Conservation (phyloP, 2,888 invertebrate genomes). For the Mongoloraphidia duomilia region DNA sequence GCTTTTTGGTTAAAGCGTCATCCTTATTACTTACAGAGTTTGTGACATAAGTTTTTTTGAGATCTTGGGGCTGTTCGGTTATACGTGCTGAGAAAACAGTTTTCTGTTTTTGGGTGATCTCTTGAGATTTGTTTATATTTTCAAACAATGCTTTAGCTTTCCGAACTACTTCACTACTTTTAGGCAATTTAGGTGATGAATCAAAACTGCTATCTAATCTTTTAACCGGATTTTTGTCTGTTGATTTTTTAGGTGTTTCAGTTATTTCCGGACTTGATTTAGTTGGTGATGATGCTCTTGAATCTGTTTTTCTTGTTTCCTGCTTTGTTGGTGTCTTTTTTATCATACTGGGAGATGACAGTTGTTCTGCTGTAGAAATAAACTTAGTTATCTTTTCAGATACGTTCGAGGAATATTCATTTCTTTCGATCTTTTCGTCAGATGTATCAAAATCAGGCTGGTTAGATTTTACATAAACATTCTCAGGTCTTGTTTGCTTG, state of each 20-base stretch:
- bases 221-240: conserved; percentile 12
- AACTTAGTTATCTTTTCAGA: conserved; percentile 52
- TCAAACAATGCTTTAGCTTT: conserved; percentile 59
- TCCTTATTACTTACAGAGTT: background rate
- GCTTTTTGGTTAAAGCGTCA: background rate
- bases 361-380: conserved; percentile 43
- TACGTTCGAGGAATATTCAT: conserved; percentile 43
- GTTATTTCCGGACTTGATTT: conserved; percentile 5
- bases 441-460: conserved; percentile 10
- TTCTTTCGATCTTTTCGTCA: conserved; percentile 26
- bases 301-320: conserved; percentile 6
- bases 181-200: conserved; percentile 23
- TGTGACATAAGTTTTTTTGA: background rate
- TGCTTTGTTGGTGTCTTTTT: conserved; percentile 20
- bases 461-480: no score
- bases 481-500: no score
- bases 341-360: conserved; percentile 29
- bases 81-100: background rate
- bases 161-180: conserved; percentile 49
- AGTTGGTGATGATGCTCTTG: conserved; percentile 3
- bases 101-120: conserved; percentile 21
- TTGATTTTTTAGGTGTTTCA: conserved; percentile 12
- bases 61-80: background rate
- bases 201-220: conserved; percentile 12
- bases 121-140: conserved; percentile 33